Evolutionary conservation across 2,888 invertebrate species (phyloP), one percentile per base, ranked within the genome.

Genomic region (Netelia virgata): DNA sequence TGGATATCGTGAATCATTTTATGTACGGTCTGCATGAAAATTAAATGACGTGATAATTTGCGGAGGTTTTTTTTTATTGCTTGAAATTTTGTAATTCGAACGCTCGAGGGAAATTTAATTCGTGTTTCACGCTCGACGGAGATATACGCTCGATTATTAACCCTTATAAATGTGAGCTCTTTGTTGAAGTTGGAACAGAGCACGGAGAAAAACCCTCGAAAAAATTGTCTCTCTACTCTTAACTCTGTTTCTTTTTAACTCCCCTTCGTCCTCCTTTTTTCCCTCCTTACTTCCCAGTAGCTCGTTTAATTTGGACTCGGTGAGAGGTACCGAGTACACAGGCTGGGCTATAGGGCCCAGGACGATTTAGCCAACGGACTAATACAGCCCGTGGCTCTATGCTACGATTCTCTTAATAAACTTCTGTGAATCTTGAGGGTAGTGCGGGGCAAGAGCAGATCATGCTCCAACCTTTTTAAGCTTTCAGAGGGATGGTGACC

Each of bases 331-430:
- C 18, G 11, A n/a, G 53, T 11, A n/a, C 9, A 36, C 16, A 41
- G 47, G n/a, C 28, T 74, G 36, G 47, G 18, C 50, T 74, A 36
- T 18, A 69, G 59, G 78, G 63, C 23, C 43, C 43, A 50, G 63
- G 55, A 43, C 64, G 43, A 43, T 70, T 79, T 64, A 14, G 63
- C 16, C 43, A 50, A 72, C 43, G 64, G 63, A 72, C 70, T 79
- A 64, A 63, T 55, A 72, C 59, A 55, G 55, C 55, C 43, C 50
- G 36, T 14, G 68, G 74, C 28, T 59, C 43, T 43, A n/a, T 50
- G 28, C 73, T 64, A 74, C 69, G 74, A 74, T 81, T 81, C 50
- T 69, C 68, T 68, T 69, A 20, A 81, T 68, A 81, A 81, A 81
- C 68, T 61, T 55, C 16, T 41, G 50, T 20, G 59, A 20, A 66